Conservation (phyloP, 2,113 vertebrate genomes). For the Siphamia tubifer region DNA sequence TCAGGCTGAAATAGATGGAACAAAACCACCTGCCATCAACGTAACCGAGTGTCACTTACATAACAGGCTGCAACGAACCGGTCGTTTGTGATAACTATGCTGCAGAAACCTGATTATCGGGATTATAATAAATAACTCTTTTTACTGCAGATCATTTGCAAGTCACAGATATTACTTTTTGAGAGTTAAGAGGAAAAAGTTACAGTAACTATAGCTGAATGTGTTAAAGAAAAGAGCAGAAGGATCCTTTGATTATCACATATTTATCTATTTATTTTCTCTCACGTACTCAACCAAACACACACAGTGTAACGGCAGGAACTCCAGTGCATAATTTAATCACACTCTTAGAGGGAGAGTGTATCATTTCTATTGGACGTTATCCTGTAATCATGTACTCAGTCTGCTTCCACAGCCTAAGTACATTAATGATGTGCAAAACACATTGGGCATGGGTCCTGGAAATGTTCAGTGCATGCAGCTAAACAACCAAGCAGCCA, state of each 20-base stretch:
- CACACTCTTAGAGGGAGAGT: not conserved
- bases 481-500: not conserved
- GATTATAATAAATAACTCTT: not conserved
- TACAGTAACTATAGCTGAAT: too few relatives aligned
- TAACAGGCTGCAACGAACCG: conserved; percentile 20
- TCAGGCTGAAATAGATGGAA: conserved; percentile 22
- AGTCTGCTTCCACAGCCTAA: not conserved
- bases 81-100: conserved; percentile 19
- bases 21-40: conserved; percentile 51
- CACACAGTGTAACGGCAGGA: not conserved
- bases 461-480: conserved; percentile 3
- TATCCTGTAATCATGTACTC: too few relatives aligned
- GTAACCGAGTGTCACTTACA: conserved; percentile 19
- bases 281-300: not conserved
- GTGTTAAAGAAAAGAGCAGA: not conserved
- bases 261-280: not conserved
- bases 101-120: conserved; percentile 16
- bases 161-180: not conserved
- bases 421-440: not conserved
- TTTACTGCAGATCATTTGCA: conserved; percentile 7
- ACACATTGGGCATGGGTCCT: not conserved
- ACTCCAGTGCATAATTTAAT: not conserved
- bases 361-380: not conserved
- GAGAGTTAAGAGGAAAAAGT: not conserved
- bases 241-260: not conserved